phyloP scores from a whole-genome alignment of 2,888 invertebrate genomes.

The Drosophila imparisetae region DNA sequence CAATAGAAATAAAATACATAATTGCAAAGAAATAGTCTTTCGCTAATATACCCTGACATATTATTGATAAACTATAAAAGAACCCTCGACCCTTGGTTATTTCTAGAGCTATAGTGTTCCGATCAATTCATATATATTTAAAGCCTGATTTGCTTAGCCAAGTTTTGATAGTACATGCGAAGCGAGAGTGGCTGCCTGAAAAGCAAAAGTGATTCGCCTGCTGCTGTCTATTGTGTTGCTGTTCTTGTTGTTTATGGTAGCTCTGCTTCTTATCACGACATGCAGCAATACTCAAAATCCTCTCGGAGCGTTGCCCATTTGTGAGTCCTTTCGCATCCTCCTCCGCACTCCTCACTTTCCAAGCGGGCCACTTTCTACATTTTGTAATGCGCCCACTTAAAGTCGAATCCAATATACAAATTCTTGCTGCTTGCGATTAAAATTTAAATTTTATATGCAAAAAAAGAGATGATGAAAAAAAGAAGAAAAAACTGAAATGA shows the following conservation, averaged over 20 bases:
- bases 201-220: conserved; percentile 7
- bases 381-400: conserved; percentile 27
- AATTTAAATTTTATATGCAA: conserved; percentile 69
- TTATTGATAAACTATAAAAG: background rate
- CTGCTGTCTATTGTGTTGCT: background rate
- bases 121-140: background rate
- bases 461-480: conserved; percentile 7
- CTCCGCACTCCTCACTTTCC: background rate
- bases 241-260: background rate
- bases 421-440: conserved; percentile 58
- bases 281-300: conserved; percentile 4
- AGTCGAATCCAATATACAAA: conserved; percentile 47
- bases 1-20: background rate
- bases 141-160: background rate
- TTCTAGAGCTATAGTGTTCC: background rate
- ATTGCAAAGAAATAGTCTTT: no score
- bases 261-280: conserved; percentile 14
- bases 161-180: background rate
- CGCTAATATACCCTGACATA: no score
- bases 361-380: background rate
- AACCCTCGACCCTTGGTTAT: background rate
- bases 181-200: background rate
- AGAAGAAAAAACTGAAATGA: conserved; percentile 14
- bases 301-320: background rate
- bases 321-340: background rate